phyloP scores from a whole-genome alignment of 2,888 invertebrate genomes.

The Leptarthrus brevirostris region DNA sequence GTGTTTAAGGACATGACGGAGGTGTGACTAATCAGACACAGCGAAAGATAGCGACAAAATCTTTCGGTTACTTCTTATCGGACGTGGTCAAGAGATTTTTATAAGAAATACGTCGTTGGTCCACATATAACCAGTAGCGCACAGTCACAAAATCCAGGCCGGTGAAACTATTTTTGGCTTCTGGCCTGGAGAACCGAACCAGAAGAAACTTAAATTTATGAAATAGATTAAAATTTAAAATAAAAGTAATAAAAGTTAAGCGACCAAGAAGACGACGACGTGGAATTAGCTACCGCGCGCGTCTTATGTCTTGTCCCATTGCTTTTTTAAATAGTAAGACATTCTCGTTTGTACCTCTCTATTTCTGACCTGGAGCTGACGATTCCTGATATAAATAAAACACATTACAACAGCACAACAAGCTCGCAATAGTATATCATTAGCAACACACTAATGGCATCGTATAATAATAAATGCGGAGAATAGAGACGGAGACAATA shows the following conservation, averaged over 20 bases:
- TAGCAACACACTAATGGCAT: conserved; percentile 33
- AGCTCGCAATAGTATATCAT: conserved; percentile 49
- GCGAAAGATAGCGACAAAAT: conserved; percentile 33
- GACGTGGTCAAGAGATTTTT: conserved; percentile 46
- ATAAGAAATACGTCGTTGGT: conserved; percentile 41
- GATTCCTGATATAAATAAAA: conserved; percentile 60
- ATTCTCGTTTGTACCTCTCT: conserved; percentile 56
- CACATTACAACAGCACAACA: conserved; percentile 58
- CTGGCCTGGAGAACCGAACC: conserved; percentile 54
- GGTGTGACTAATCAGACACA: conserved; percentile 36
- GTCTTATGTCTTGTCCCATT: conserved; percentile 53
- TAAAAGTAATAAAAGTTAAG: conserved; percentile 34
- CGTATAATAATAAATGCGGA: conserved; percentile 40
- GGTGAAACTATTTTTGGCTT: conserved; percentile 55
- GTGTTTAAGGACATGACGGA: conserved; percentile 39
- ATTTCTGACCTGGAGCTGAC: conserved; percentile 61
- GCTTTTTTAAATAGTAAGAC: conserved; percentile 52
- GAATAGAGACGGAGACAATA: conserved; percentile 45
- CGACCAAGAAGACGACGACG: conserved; percentile 42
- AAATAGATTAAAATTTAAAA: conserved; percentile 48
- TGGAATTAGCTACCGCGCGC: conserved; percentile 52
- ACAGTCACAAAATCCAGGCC: conserved; percentile 53
- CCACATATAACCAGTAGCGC: conserved; percentile 46
- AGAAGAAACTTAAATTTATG: conserved; percentile 19
- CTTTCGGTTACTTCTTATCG: conserved; percentile 24